Conservation (phyloP, 1,140 invertebrate species). For the Laupala kohalensis region DNA sequence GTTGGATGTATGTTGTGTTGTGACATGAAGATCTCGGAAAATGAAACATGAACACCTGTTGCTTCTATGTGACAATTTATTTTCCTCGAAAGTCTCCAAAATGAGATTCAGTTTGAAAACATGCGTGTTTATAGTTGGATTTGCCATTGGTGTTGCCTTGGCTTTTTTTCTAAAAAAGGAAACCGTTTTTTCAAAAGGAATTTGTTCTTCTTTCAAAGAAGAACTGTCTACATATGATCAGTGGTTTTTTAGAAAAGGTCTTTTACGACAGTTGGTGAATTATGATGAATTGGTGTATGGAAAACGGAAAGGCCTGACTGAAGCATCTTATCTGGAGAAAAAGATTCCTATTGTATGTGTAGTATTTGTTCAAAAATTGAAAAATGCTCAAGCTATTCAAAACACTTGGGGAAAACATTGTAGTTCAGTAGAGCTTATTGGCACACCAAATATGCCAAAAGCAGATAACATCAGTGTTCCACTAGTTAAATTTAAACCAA, state of each 20-base stretch:
- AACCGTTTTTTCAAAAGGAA: neutral
- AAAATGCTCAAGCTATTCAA: constrained; percentile 15
- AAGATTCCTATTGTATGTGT: constrained; percentile 18
- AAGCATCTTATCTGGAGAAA: constrained; percentile 12
- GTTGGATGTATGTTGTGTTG: too few relatives aligned
- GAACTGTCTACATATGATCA: neutral
- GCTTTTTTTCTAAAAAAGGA: neutral
- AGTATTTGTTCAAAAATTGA: constrained; percentile 16
- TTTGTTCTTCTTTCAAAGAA: neutral
- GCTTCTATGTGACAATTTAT: too few relatives aligned
- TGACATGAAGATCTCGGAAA: too few relatives aligned
- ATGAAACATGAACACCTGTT: too few relatives aligned
- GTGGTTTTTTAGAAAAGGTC: neutral
- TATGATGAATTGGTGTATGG: neutral
- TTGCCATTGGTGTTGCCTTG: neutral
- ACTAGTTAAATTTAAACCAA: constrained; percentile 8
- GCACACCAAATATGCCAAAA: too few relatives aligned
- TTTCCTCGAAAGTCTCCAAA: too few relatives aligned
- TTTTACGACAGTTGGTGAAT: neutral
- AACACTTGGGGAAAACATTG: constrained; percentile 19
- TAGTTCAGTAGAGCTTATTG: constrained; percentile 15
- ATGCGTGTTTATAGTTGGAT: constrained; percentile 2
- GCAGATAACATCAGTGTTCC: constrained; percentile 10
- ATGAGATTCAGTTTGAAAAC: too few relatives aligned
- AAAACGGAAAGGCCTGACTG: neutral